Evolutionary conservation across 2,888 invertebrate genomes (phyloP).

Genomic region (Mesorhabditis belari): DNA sequence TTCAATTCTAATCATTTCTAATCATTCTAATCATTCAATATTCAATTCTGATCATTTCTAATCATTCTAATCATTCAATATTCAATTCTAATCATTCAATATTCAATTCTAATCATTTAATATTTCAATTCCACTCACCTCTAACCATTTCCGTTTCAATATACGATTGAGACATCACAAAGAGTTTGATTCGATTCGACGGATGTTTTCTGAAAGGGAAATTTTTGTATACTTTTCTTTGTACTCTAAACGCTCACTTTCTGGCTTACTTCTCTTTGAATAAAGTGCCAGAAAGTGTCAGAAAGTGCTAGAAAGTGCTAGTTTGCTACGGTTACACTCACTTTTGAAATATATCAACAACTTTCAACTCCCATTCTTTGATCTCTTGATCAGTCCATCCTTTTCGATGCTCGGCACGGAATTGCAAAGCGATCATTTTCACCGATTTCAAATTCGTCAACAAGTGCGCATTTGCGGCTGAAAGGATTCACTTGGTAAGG

Average conservation of each 20-base stretch:
- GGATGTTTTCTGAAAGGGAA: not conserved
- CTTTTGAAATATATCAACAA: slow-evolving; percentile 41
- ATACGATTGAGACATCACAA: slow-evolving; percentile 22
- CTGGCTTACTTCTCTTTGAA: too few relatives aligned
- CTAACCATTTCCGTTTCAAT: slow-evolving; percentile 36
- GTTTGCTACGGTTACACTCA: too few relatives aligned
- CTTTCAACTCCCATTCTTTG: slow-evolving; percentile 41
- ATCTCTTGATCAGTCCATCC: slow-evolving; percentile 41
- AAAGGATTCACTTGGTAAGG: not conserved
- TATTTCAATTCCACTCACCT: too few relatives aligned
- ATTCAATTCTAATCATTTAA: too few relatives aligned
- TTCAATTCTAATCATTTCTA: too few relatives aligned
- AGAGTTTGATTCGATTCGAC: slow-evolving; percentile 6
- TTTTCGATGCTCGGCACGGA: slow-evolving; percentile 38
- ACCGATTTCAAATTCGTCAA: slow-evolving; percentile 41
- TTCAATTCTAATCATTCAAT: too few relatives aligned
- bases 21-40: too few relatives aligned
- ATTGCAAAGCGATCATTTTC: slow-evolving; percentile 40
- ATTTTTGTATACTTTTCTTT: not conserved
- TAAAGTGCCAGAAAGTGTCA: too few relatives aligned
- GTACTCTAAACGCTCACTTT: too few relatives aligned
- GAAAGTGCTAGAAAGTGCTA: too few relatives aligned
- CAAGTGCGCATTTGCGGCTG: not conserved
- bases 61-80: too few relatives aligned
- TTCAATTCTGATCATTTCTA: too few relatives aligned